Evolutionary conservation across 2,113 vertebrate genomes (phyloP).

Genomic region (Ramphastos sulfuratus): DNA sequence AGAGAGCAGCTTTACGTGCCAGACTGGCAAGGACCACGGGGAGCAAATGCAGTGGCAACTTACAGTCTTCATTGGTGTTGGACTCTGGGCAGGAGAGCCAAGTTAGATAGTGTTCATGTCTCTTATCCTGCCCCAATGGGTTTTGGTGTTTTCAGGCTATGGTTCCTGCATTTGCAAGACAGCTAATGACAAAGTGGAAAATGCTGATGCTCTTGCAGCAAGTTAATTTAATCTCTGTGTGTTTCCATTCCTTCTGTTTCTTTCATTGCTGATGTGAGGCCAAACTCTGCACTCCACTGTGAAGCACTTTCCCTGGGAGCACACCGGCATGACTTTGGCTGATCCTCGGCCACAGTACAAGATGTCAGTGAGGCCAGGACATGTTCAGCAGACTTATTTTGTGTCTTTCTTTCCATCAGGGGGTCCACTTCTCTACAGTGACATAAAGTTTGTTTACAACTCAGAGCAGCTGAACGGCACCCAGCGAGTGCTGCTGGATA

Average conservation of each 20-base stretch:
- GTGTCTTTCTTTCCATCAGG: constrained; percentile 73
- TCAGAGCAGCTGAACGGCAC: constrained; percentile 89
- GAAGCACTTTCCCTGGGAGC: background rate
- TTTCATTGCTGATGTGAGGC: background rate
- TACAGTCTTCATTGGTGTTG: background rate
- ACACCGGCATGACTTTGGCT: background rate
- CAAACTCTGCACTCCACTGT: background rate
- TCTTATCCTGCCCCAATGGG: fast-evolving
- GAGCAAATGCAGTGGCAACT: background rate
- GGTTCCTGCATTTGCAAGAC: background rate
- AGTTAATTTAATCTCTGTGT: background rate
- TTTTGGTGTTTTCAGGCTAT: background rate
- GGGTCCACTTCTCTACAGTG: constrained; percentile 85
- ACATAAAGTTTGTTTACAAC: constrained; percentile 85
- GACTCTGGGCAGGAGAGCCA: background rate
- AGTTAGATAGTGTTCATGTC: background rate
- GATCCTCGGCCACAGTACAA: background rate
- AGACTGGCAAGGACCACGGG: background rate
- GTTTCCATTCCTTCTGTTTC: background rate
- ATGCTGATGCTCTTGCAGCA: background rate
- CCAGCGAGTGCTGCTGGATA: constrained; percentile 91
- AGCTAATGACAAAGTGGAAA: background rate
- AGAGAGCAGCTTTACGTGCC: background rate
- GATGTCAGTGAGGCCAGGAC: background rate
- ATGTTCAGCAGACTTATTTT: background rate